Percentiles rank a stretch among this genome's conserved stretches.
phyloP scores from a whole-genome alignment of 2,113 vertebrate species.

The Henicopernis longicauda region DNA sequence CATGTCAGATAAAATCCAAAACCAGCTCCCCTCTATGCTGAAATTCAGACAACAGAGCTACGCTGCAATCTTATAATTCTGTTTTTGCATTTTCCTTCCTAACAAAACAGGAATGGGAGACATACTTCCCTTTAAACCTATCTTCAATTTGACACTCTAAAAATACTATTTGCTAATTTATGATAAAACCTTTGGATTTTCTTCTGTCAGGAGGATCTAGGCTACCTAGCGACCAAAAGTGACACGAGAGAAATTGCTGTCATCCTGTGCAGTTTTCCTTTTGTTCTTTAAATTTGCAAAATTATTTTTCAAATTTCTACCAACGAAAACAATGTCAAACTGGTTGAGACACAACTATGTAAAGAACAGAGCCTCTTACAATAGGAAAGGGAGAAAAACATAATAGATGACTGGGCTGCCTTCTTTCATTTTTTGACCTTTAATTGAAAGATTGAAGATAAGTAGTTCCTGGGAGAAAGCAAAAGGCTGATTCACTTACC shows the following conservation, averaged over 20 bases:
- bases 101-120: background rate
- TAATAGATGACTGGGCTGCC: conserved; percentile 58
- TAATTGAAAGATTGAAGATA: conserved; percentile 82
- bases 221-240: background rate
- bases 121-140: background rate
- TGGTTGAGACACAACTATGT: background rate
- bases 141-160: background rate
- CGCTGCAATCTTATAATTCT: background rate
- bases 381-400: background rate
- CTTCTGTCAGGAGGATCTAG: background rate
- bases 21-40: background rate
- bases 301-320: conserved; percentile 43
- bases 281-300: conserved; percentile 28
- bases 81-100: background rate
- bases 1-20: background rate
- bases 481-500: conserved; percentile 75
- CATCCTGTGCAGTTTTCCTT: background rate
- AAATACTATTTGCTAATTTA: background rate
- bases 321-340: conserved; percentile 25
- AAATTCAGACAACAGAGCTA: background rate
- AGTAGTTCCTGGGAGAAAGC: conserved; percentile 73
- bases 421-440: conserved; percentile 77
- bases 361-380: conserved; percentile 29
- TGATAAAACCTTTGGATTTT: background rate
- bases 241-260: background rate